These are phyloP conservation scores for Micropoecilia bifurca DNA, from an alignment of 2,797 vertebrate genomes.

Conservation along the genomic window DNA sequence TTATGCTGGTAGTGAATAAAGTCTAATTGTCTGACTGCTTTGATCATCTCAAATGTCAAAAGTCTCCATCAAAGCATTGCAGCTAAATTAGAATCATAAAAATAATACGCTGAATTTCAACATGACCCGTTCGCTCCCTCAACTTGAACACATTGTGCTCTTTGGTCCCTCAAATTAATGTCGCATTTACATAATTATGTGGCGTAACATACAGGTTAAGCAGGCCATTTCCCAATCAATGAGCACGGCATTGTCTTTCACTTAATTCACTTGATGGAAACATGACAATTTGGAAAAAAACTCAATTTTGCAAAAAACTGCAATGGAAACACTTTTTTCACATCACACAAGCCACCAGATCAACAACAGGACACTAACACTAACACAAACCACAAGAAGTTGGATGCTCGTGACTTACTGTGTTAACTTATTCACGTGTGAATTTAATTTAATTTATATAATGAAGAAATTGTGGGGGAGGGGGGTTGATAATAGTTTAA, in stretches of 20 bases:
- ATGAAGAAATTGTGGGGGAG: too few relatives aligned
- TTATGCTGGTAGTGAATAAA: constrained; percentile 31
- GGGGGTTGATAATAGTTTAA: too few relatives aligned
- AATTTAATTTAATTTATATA: too few relatives aligned
- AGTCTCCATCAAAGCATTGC: constrained; percentile 27
- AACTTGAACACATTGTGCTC: constrained; percentile 6
- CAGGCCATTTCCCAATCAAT: constrained; percentile 43
- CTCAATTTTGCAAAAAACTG: too few relatives aligned
- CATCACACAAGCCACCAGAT: too few relatives aligned
- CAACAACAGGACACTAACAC: too few relatives aligned
- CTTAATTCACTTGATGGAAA: too few relatives aligned
- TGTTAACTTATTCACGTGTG: too few relatives aligned
- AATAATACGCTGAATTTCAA: constrained; percentile 32
- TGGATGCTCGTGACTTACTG: too few relatives aligned
- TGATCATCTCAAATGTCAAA: constrained; percentile 59
- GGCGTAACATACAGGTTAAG: constrained; percentile 49
- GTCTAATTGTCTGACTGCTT: constrained; percentile 30
- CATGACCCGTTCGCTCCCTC: constrained; percentile 5
- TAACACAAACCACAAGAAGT: too few relatives aligned
- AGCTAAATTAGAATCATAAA: constrained; percentile 40
- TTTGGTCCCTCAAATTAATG: constrained; percentile 63
- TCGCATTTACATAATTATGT: constrained; percentile 55
- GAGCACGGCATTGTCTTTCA: constrained; percentile 1
- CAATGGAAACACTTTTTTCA: too few relatives aligned
- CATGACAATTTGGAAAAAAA: too few relatives aligned